Percentiles rank a stretch among this genome's conserved stretches.
These are phyloP conservation scores for Pavo muticus DNA, from an alignment of 2,113 vertebrate species.

Conservation along the genomic window DNA sequence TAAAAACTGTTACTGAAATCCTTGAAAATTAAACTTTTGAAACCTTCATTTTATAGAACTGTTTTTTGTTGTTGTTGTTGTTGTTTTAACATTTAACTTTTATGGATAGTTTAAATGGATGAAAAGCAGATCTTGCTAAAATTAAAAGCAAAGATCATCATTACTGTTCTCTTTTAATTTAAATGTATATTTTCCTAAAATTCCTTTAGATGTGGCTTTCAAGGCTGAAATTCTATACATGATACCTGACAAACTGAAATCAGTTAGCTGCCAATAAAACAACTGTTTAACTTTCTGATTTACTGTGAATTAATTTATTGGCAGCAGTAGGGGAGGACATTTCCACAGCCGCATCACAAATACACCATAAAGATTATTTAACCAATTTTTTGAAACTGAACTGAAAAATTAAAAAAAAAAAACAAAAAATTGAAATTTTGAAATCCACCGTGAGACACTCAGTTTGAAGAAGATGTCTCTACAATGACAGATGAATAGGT, in stretches of 20 bases:
- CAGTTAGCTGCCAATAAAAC: not conserved
- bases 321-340: not conserved
- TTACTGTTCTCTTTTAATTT: not conserved
- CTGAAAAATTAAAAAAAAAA: too few species aligned
- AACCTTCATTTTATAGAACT: not conserved
- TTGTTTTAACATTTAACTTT: not conserved
- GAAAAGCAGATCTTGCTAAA: not conserved
- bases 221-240: not conserved
- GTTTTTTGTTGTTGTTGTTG: not conserved
- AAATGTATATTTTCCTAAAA: not conserved
- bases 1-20: not conserved
- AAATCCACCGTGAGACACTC: not conserved
- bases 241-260: not conserved
- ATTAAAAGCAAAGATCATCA: not conserved
- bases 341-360: not conserved
- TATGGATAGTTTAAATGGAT: not conserved
- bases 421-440: not conserved
- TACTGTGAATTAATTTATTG: not conserved
- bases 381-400: not conserved
- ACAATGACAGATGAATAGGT: not conserved
- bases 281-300: not conserved
- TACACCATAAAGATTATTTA: not conserved
- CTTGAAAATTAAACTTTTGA: not conserved
- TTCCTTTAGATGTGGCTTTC: not conserved
- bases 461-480: not conserved